Conservation (phyloP, 92 coral and sea anemone species). For the Scolanthus callimorphus region DNA sequence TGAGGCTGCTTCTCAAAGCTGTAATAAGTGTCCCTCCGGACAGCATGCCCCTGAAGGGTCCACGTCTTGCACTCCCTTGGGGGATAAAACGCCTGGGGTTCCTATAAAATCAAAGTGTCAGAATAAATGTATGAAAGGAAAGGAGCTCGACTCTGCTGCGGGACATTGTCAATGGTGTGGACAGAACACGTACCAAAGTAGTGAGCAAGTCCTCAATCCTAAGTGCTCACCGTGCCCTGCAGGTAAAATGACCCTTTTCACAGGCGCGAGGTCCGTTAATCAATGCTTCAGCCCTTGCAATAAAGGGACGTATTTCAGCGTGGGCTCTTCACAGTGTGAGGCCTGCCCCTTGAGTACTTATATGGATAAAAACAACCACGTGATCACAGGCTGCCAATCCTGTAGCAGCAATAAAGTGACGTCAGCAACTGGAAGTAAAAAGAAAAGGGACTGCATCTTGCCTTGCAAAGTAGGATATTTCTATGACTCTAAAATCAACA, state of each 20-base stretch:
- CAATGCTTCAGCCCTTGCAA: slow-evolving; percentile 54
- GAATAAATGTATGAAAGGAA: slow-evolving; percentile 48
- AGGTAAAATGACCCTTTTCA: slow-evolving; percentile 39
- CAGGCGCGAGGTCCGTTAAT: slow-evolving; percentile 30
- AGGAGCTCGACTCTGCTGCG: slow-evolving; percentile 18
- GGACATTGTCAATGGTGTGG: slow-evolving; percentile 72
- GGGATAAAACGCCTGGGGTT: neutral
- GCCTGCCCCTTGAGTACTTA: slow-evolving; percentile 50
- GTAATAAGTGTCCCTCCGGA: slow-evolving; percentile 52
- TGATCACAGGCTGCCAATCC: slow-evolving; percentile 24
- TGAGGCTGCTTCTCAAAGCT: slow-evolving; percentile 17
- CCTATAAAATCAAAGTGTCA: slow-evolving; percentile 22
- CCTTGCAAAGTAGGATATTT: slow-evolving; percentile 48
- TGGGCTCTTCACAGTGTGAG: slow-evolving; percentile 13
- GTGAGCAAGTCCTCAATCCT: slow-evolving; percentile 30
- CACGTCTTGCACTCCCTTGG: slow-evolving; percentile 13
- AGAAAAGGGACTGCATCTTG: slow-evolving; percentile 18
- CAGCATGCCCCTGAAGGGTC: slow-evolving; percentile 29
- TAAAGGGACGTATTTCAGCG: slow-evolving; percentile 40
- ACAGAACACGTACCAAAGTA: slow-evolving; percentile 34
- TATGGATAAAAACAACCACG: slow-evolving; percentile 30
- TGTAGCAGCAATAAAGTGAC: slow-evolving; percentile 41
- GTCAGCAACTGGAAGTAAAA: slow-evolving; percentile 20
- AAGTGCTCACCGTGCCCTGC: slow-evolving; percentile 43
- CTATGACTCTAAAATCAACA: slow-evolving; percentile 11